A percentile compares a stretch with the other conserved stretches of the same genome.
Evolutionary conservation across 1,140 invertebrate species (phyloP).

Genomic region (Venustaconcha ellipsiformis): DNA sequence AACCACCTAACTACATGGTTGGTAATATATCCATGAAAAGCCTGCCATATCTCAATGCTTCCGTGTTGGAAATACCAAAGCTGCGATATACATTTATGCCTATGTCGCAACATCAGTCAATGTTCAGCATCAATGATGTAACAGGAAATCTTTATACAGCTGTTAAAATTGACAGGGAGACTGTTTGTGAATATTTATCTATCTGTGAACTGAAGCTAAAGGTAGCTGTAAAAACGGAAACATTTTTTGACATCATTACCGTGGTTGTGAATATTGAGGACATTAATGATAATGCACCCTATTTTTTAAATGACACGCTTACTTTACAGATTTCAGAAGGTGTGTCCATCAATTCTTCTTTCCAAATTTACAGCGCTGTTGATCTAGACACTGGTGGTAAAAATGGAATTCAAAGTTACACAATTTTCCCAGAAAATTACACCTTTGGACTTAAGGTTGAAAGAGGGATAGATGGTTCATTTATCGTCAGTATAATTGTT

Average conservation of each 20-base stretch:
- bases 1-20: no score
- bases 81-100: no score
- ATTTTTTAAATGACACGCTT: constrained; percentile 42
- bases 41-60: no score
- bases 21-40: no score
- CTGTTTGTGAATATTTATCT: constrained; percentile 33
- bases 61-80: no score
- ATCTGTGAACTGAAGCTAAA: constrained; percentile 31
- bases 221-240: constrained; percentile 33
- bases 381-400: constrained; percentile 54
- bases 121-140: constrained; percentile 13
- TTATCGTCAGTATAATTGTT: constrained; percentile 48
- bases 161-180: constrained; percentile 50
- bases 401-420: constrained; percentile 52
- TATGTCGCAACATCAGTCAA: not conserved
- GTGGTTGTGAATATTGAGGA: constrained; percentile 48
- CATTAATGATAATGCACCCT: constrained; percentile 63
- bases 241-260: constrained; percentile 13
- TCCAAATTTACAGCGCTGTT: constrained; percentile 49
- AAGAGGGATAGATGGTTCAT: constrained; percentile 45
- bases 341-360: constrained; percentile 35
- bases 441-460: constrained; percentile 42
- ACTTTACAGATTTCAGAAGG: constrained; percentile 52
- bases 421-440: constrained; percentile 34
- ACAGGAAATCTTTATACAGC: constrained; percentile 30